phyloP scores from a whole-genome alignment of 2,113 vertebrate genomes.

The Vulpes vulpes region DNA sequence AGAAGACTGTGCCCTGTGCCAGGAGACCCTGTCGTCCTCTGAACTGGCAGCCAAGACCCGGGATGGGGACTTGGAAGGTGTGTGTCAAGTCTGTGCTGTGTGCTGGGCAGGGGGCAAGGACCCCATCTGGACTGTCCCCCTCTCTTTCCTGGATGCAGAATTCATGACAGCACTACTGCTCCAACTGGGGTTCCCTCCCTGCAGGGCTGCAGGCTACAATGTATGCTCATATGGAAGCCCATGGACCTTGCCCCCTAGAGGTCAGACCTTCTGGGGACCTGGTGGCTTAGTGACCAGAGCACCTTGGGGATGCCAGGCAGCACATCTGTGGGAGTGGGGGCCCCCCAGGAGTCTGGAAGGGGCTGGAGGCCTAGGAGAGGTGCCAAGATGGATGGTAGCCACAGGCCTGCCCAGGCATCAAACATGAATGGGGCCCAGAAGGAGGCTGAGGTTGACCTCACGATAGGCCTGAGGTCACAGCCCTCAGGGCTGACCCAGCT shows the following conservation, averaged over 20 bases:
- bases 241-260: too few relatives aligned
- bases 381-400: fast-evolving
- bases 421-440: not conserved
- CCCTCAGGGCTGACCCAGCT: not conserved
- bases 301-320: too few relatives aligned
- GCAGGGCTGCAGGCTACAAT: too few relatives aligned
- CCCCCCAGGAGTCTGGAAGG: not conserved
- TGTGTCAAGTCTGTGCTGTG: not conserved
- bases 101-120: not conserved
- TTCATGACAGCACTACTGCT: not conserved
- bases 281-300: not conserved
- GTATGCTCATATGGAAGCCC: too few relatives aligned
- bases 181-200: not conserved
- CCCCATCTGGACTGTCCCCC: fast-evolving
- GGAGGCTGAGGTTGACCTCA: not conserved
- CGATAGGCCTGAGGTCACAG: not conserved
- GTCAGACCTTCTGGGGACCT: not conserved
- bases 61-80: conserved; percentile 97
- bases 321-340: not conserved
- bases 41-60: conserved; percentile 95
- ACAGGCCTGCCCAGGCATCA: not conserved
- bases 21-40: conserved; percentile 95
- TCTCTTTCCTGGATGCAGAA: not conserved
- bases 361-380: not conserved
- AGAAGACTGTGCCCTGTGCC: conserved; percentile 97